Conservation (phyloP, 2,113 vertebrate species). For the human region GRCh38 chr2:171153501-171154000, state of each 20-base stretch:
- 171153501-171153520: background rate
- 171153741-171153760: background rate
- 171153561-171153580: conserved; percentile 40
- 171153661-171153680: background rate
- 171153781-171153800: background rate
- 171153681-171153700: background rate
- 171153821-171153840: background rate
- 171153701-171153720: background rate
- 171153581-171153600: background rate
- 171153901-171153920: too few relatives aligned
- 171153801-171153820: background rate
- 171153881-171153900: background rate
- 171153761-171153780: background rate
- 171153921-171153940: too few relatives aligned
- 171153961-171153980: too few relatives aligned
- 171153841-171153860: background rate
- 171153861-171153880: background rate
- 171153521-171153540: background rate
- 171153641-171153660: background rate
- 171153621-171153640: background rate
- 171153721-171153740: background rate
- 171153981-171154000: too few relatives aligned
- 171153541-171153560: background rate
- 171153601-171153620: background rate
- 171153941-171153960: too few relatives aligned